Base-by-base conservation (phyloP, 2,888 invertebrate genomes). In the Amphipoea oculea region DNA sequence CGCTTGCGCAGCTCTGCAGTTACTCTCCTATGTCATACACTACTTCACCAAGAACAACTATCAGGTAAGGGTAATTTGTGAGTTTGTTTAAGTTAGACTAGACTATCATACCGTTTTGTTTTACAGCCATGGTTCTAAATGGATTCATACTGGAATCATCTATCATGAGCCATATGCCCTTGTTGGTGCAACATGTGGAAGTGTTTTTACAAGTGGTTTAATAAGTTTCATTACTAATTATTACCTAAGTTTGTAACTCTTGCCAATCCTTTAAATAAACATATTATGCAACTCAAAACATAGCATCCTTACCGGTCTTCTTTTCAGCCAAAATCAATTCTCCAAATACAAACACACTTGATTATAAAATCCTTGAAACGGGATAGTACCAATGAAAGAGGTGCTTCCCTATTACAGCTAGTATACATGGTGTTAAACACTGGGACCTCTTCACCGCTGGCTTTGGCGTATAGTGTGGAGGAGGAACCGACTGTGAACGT, bases 41-140 rank as follows among this genome's bases (percentile, higher is more conserved):
- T 95, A 94, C 87, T 96, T 94, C 86, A 93, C 92, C 1, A 94
- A 90, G 85, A 94, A 95, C 71, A 94, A 94, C 66, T 96, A 94
- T 83, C 92, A 95, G 91, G 96, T 96, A 88, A 87, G 83, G 14
- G 11, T 48, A 48, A 48, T 12, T 48, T 48, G 48, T 48, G 48
- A 12, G 3, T 48, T 48, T 48, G 48, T 48, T 12, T 48, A 48
- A 48, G 48, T 48, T 12, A 45, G 11, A 12, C 45, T 45, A 11
- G 45, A 12, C 4, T 48, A 48, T 48, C 45, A 48, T 4, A 48
- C 12, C 9, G 45, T 48, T 48, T 45, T 48, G 45, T 48, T 48
- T 48, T 48, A 12, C 48, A 48, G 48, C 48, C 12, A 48, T 48
- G 1, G 48, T 48, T 48, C 48, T 48, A 2, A 48, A 48, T 48